These are phyloP conservation scores for Scolopax bukidnonensis DNA, from an alignment of 2,797 vertebrate species.

Conservation along the genomic window DNA sequence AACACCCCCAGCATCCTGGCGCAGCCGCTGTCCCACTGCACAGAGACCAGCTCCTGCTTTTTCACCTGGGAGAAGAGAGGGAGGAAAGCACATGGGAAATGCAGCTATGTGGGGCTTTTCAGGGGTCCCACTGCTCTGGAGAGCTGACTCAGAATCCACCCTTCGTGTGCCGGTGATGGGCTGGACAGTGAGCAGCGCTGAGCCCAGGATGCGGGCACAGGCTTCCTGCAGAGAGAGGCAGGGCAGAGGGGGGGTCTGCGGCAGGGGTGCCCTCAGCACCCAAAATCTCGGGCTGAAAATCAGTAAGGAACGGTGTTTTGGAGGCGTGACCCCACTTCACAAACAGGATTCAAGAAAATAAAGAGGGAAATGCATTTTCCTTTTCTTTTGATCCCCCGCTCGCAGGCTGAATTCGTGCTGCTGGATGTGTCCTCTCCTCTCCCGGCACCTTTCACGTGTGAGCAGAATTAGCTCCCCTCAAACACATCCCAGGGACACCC, in stretches of 20 bases:
- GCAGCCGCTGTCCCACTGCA: accelerated
- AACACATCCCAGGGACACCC: background rate
- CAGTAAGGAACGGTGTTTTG: too few species aligned
- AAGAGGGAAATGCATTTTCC: background rate
- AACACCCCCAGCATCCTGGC: background rate
- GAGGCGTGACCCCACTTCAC: background rate
- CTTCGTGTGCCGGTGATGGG: accelerated
- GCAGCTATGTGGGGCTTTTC: accelerated
- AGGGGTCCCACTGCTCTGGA: background rate
- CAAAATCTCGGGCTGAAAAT: too few species aligned
- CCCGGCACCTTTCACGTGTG: background rate
- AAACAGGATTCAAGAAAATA: background rate
- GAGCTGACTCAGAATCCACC: background rate
- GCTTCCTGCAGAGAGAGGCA: too few species aligned
- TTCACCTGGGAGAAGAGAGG: background rate
- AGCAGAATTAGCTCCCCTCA: background rate
- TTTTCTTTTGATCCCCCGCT: background rate
- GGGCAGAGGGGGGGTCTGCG: too few species aligned
- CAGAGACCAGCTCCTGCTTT: background rate
- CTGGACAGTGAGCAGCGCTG: background rate
- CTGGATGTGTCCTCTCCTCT: background rate
- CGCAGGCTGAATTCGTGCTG: background rate
- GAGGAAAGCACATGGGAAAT: background rate
- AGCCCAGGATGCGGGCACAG: too few species aligned
- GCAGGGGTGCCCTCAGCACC: too few species aligned